Base-by-base conservation (phyloP, 2,888 invertebrate species). In the Hofmannophila pseudospretella region DNA sequence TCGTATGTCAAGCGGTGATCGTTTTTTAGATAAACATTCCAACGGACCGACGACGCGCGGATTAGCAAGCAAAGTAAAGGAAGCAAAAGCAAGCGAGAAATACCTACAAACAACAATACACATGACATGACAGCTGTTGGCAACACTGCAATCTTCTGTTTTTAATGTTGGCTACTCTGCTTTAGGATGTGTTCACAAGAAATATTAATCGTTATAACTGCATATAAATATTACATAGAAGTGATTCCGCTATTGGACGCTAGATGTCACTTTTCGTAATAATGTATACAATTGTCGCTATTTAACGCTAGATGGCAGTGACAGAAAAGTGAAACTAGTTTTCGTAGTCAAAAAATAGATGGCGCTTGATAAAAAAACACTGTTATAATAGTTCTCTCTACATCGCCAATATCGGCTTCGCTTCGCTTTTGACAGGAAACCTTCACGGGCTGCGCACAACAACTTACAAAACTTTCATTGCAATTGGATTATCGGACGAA, bases 11-110 rank as follows among this genome's bases (percentile, higher is more conserved):
- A 61, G 58, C 50, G 63, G 52, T 50, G 63, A 63, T 66, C 47
- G 67, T 67, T 70, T 67, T 71, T 60, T 61, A 45, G 44, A 62
- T 66, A 66, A 69, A 73, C 73, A 78, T 67, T 65, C 59, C 60
- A 57, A 70, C 68, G 65, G 69, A 72, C 75, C 70, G 63, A 67
- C 72, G 73, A 80, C 79, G 80, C 81, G 80, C 74, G 69, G 69
- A 68, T 69, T 67, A 65, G 73, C 76, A 77, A 77, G 75, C 77
- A 78, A 77, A 79, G 72, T 72, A 80, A 78, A 75, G 78, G 74
- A 76, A 70, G 68, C 75, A 68, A 36, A 72, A 74, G 67, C 70
- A 65, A 74, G 44, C 49, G 44, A 44, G 38, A 39, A 38, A 38
- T 31, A 73, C 69, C 71, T 64, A 68, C 54, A 68, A 60, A 68